A percentile compares a stretch with the other conserved stretches of the same genome.
Conservation (phyloP, 1,140 invertebrate species). For the Ptiloglossa arizonensis region DNA sequence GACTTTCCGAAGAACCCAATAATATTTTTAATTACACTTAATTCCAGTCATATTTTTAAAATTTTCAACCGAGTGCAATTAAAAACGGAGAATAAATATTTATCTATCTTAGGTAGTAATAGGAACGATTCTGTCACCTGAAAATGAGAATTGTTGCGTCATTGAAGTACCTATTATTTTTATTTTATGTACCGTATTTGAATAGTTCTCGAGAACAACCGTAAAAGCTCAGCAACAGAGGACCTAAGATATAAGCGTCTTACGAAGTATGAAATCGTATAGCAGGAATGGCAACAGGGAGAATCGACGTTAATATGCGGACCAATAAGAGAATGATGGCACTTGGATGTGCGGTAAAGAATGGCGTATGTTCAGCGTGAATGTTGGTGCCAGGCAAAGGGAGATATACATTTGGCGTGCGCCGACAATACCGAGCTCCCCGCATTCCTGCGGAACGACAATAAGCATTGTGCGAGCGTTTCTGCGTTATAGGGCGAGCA, state of each 20-base stretch:
- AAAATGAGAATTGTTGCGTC: no score
- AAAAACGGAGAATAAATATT: no score
- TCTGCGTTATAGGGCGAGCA: conserved; percentile 30
- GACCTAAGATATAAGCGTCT: neutral
- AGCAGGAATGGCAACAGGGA: neutral
- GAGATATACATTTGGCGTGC: conserved; percentile 14
- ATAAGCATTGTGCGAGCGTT: conserved; percentile 52
- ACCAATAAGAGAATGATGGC: neutral
- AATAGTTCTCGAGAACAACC: no score
- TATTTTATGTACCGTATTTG: no score
- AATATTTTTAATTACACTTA: no score
- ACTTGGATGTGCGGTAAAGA: neutral
- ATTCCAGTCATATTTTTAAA: no score
- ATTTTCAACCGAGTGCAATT: no score
- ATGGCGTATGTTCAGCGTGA: neutral
- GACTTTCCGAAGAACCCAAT: no score
- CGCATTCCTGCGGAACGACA: conserved; percentile 49
- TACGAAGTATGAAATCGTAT: no score
- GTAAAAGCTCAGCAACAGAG: neutral
- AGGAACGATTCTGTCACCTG: no score
- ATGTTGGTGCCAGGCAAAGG: conserved; percentile 3
- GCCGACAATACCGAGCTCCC: conserved; percentile 38
- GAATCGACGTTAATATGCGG: neutral
- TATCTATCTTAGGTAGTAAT: no score
- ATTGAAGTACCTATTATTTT: no score